phyloP scores from a whole-genome alignment of 2,888 invertebrate species.

The Periphyllus acericola region DNA sequence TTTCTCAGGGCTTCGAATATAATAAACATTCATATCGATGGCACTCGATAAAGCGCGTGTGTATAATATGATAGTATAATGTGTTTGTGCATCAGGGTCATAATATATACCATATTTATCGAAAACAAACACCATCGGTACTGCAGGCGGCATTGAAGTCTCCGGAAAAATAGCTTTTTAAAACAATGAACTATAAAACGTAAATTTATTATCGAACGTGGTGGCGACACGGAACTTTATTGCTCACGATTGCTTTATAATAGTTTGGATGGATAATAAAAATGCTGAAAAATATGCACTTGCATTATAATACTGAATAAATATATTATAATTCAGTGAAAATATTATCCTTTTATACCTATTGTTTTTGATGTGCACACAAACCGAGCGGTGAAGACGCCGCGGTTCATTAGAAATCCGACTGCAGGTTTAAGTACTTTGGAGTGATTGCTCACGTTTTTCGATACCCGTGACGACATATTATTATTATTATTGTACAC shows the following conservation, averaged over 20 bases:
- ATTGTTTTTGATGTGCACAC: background rate
- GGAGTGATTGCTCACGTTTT: constrained; percentile 20
- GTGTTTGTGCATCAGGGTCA: background rate
- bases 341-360: background rate
- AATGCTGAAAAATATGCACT: background rate
- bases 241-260: constrained; percentile 28
- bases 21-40: background rate
- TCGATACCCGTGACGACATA: background rate
- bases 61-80: background rate
- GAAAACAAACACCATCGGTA: constrained; percentile 1
- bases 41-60: background rate
- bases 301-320: background rate
- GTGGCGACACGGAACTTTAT: background rate
- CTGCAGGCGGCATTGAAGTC: background rate
- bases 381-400: background rate
- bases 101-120: constrained; percentile 29
- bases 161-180: constrained; percentile 26
- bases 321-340: background rate
- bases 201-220: constrained; percentile 3
- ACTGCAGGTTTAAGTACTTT: background rate
- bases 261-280: background rate
- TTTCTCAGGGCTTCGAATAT: constrained; percentile 1
- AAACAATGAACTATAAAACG: constrained; percentile 43
- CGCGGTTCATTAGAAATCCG: background rate
- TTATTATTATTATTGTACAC: background rate